A percentile compares a stretch with the other conserved stretches of the same genome.
Conservation (phyloP, 2,888 invertebrate genomes). For the Euplexia lucipara region DNA sequence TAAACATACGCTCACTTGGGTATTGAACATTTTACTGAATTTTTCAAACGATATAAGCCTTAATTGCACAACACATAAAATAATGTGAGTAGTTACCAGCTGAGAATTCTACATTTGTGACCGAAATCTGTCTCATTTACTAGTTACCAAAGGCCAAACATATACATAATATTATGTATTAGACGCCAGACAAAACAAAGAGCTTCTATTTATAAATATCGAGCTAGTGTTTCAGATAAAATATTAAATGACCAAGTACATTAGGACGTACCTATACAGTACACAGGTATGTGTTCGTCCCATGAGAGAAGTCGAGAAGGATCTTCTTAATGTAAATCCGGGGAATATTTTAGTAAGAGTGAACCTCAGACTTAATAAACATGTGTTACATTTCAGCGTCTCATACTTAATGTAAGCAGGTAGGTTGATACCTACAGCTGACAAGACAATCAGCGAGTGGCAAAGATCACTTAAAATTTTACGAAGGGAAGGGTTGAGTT, state of each 20-base stretch:
- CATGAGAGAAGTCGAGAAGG: conserved; percentile 20
- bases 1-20: conserved; percentile 22
- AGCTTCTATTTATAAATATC: conserved; percentile 14
- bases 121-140: conserved; percentile 25
- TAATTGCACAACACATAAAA: neutral
- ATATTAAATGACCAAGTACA: conserved; percentile 36
- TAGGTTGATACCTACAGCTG: no score
- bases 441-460: conserved; percentile 7
- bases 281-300: conserved; percentile 30
- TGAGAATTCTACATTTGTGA: conserved; percentile 24
- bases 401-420: conserved; percentile 4
- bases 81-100: conserved; percentile 3
- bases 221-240: conserved; percentile 21
- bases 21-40: conserved; percentile 11
- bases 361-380: conserved; percentile 37
- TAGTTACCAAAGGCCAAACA: neutral
- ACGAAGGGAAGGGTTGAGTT: conserved; percentile 7
- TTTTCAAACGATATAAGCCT: conserved; percentile 2
- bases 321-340: conserved; percentile 32
- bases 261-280: no score
- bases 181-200: conserved; percentile 16
- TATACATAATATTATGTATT: neutral
- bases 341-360: conserved; percentile 29
- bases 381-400: neutral
- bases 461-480: conserved; percentile 10